Base-by-base conservation (phyloP, 1,140 invertebrate genomes). In the Drosophila pectinifera region DNA sequence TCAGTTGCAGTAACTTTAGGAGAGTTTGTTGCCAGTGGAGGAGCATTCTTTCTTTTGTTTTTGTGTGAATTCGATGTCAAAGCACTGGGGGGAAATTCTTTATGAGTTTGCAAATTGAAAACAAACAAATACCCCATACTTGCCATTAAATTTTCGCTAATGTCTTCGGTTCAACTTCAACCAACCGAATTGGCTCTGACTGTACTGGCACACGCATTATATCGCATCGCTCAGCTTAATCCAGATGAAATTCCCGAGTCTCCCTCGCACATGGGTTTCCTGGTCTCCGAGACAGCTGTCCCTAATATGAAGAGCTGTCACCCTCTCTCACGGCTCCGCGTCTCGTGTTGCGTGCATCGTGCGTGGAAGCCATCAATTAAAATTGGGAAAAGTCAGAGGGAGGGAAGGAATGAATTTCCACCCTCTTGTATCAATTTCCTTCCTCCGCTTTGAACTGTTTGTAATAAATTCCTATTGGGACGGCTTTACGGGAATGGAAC, bases 391-490 rank as follows among this genome's bases (percentile, higher is more conserved):
- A 41, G 28, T 22, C 4, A 45, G 54, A 56, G 14, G 46, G 20
- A 36, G 42, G 62, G 36, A 70, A 65, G 22, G 22, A 22, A 64
- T 28, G 20, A 18, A 48, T 48, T 34, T 38, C 38, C 39, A 14
- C 18, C 28, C 41, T 57, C 61, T 42, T 34, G 41, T 65, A 78
- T 78, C 75, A 24, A 43, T 57, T 68, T 68, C 58, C 16, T n/a
- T 45, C 63, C 56, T 69, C 20, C 16, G 26, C 39, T 54, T 48
- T 70, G 64, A 43, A 41, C 39, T 69, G 24, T 63, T 41, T 65
- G 79, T 74, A 70, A 89, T 75, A 80, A 84, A 84, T 89, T 89
- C 77, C 62, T 55, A 89, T 89, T 80, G 77, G 73, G 79, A 28
- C 14, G 41, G 31, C 26, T 13, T 18, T 14, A 11, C 59, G 42